Percentiles rank a stretch among this genome's conserved stretches.
phyloP scores from a whole-genome alignment of 2,888 invertebrate species.

The Strigamia maritima region DNA sequence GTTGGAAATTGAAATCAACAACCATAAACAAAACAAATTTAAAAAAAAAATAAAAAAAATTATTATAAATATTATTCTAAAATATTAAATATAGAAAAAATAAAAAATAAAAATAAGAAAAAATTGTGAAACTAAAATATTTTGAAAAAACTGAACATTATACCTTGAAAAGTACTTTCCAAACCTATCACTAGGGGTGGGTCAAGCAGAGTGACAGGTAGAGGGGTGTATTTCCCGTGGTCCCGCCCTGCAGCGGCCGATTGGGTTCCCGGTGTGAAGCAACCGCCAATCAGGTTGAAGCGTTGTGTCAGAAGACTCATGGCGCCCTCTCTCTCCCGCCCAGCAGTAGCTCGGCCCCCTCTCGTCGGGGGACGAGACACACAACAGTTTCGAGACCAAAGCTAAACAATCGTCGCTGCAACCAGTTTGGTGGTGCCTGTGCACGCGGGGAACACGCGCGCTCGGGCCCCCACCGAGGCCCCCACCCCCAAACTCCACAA shows the following conservation, averaged over 20 bases:
- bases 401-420: neutral
- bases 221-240: neutral
- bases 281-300: neutral
- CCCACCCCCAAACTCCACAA: neutral
- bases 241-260: neutral
- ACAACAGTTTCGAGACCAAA: neutral
- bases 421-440: conserved; percentile 4
- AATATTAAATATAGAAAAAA: neutral
- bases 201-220: neutral
- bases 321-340: conserved; percentile 4
- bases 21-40: no score
- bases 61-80: no score
- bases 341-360: neutral
- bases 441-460: conserved; percentile 16
- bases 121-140: neutral
- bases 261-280: neutral
- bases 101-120: neutral
- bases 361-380: conserved; percentile 4
- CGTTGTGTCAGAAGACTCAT: neutral
- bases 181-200: neutral
- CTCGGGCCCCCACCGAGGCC: neutral
- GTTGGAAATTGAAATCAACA: no score
- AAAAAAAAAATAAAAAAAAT: no score
- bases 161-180: neutral
- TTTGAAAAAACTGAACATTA: neutral